Evolutionary conservation across 2,888 invertebrate genomes (phyloP).

Genomic region (Megalurothrips usitatus): DNA sequence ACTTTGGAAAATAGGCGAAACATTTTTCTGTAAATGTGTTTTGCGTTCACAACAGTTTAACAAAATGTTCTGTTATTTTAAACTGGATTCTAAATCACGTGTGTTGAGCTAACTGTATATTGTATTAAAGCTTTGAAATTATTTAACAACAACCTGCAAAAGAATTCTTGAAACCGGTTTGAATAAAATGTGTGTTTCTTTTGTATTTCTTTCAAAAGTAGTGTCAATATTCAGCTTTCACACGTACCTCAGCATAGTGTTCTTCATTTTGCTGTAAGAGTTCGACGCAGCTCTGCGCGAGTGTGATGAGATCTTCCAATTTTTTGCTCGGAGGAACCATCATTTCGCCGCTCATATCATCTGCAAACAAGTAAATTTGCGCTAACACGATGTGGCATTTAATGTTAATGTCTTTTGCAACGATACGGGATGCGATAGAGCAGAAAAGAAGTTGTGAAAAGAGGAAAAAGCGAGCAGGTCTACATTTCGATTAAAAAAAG

Average conservation of each 20-base stretch:
- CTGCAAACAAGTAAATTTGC: slow-evolving; percentile 47
- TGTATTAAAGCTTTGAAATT: too few species aligned
- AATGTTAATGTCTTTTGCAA: not conserved
- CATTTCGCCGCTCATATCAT: slow-evolving; percentile 75
- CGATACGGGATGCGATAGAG: not conserved
- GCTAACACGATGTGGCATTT: not conserved
- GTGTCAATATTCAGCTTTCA: too few species aligned
- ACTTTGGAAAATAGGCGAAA: not conserved
- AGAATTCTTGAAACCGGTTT: too few species aligned
- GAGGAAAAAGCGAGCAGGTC: not conserved
- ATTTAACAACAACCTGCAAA: too few species aligned
- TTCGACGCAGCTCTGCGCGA: slow-evolving; percentile 97
- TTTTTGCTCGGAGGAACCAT: slow-evolving; percentile 82
- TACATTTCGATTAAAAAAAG: not conserved
- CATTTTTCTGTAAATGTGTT: too few species aligned
- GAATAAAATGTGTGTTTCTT: too few species aligned
- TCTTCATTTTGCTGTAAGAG: slow-evolving; percentile 98
- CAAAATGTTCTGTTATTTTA: too few species aligned
- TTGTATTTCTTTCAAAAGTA: too few species aligned
- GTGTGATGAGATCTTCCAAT: slow-evolving; percentile 92
- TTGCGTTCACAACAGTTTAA: too few species aligned
- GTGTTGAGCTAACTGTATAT: too few species aligned
- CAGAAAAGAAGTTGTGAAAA: slow-evolving; percentile 25
- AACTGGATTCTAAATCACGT: too few species aligned
- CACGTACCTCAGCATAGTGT: slow-evolving; percentile 95